Evolutionary conservation across 2,113 vertebrate genomes (phyloP), one percentile per base, ranked within the genome.

Genomic region (Copsychus sechellarum): DNA sequence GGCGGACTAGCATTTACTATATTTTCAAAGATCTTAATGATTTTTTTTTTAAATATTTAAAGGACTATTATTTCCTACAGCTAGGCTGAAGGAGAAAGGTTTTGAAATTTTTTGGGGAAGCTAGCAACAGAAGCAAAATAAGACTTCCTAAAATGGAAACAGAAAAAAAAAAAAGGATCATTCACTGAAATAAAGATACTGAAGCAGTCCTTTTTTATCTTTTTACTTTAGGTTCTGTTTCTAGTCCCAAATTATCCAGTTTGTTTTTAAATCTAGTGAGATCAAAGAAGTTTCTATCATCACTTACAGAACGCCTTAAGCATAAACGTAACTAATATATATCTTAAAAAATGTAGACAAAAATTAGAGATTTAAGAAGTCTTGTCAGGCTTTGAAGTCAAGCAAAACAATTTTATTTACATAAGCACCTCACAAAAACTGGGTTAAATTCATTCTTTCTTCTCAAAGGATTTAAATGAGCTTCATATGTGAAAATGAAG

Each of bases 361-460:
- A 90, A 94, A 36, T 15, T 0, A 92, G 16, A 19, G 23, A 3
- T 81, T 92, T 78, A 48, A 66, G 47, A 92, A 81, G 60, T 57
- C 40, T 23, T 73, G 43, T 88, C 43, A 81, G 42, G n/a, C 92
- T 97, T 92, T 96, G 94, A 96, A 94, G 92, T 92, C 45, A 84
- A 78, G 31, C 26, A 81, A 92, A 93, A 42, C 57, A 87, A 60
- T 76, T 85, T 95, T 67, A 87, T 81, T 96, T 93, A 84, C 83
- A 81, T 92, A 92, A 95, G 62, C 43, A 86, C 60, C 56, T 90
- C 76, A 72, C 16, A 88, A 91, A 94, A 96, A 91, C 26, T 82
- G 36, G 77, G 91, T 95, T 84, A 89, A 78, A 95, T 67, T 81
- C 1, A 67, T 80, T 88, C 42, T 50, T 81, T 86, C 65, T 67